These are phyloP conservation scores for Cololabis saira DNA, from an alignment of 2,113 vertebrate species.

Conservation along the genomic window DNA sequence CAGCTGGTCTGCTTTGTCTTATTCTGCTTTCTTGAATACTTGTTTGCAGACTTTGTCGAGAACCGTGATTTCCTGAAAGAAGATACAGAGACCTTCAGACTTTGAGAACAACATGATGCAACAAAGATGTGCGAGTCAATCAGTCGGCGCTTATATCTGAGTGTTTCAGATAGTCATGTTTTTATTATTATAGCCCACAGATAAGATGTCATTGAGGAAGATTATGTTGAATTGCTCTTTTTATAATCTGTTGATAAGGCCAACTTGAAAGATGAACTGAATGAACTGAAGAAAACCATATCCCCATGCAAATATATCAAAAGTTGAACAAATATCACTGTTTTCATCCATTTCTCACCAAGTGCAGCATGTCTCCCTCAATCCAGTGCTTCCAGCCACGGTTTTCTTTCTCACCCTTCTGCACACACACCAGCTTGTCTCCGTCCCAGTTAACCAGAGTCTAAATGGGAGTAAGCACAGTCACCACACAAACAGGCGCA, in stretches of 20 bases:
- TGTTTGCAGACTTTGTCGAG: slow-evolving; percentile 91
- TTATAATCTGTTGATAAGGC: too few relatives aligned
- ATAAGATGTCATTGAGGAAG: not conserved
- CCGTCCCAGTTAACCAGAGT: slow-evolving; percentile 91
- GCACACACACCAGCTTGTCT: slow-evolving; percentile 88
- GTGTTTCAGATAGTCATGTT: not conserved
- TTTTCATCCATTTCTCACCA: slow-evolving; percentile 81
- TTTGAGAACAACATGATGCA: slow-evolving; percentile 27
- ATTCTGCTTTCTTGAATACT: slow-evolving; percentile 88
- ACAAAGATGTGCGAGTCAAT: slow-evolving; percentile 25
- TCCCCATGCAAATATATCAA: too few relatives aligned
- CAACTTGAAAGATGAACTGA: not conserved
- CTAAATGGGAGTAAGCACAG: slow-evolving; percentile 66
- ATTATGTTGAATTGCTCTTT: not conserved
- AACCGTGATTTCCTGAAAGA: slow-evolving; percentile 87
- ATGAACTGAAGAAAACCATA: too few relatives aligned
- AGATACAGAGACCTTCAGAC: slow-evolving; percentile 57
- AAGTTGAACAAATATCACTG: not conserved
- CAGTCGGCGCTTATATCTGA: not conserved
- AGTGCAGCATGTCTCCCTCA: slow-evolving; percentile 88
- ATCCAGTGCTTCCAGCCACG: slow-evolving; percentile 97
- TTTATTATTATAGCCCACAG: slow-evolving; percentile 22
- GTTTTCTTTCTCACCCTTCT: slow-evolving; percentile 95
- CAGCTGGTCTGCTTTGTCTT: slow-evolving; percentile 9
- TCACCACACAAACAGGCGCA: slow-evolving; percentile 3